A percentile compares a stretch with the other conserved stretches of the same genome.
phyloP scores from a whole-genome alignment of 2,797 vertebrate species.

The Poecilia picta region DNA sequence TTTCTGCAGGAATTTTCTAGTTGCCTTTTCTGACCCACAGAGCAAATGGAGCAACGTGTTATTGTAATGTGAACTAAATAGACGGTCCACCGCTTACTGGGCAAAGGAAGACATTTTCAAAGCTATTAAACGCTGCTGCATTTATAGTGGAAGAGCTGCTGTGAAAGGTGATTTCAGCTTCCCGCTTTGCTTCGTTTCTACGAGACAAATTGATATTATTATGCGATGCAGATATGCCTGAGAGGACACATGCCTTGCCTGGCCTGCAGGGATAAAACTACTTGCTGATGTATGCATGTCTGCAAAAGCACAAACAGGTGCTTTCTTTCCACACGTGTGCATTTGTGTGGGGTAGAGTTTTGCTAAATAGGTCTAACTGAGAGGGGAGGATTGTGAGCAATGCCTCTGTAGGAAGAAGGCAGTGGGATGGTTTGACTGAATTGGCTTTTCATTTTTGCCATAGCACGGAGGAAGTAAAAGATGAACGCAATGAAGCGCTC shows the following conservation, averaged over 20 bases:
- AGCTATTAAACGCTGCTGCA: conserved; percentile 6
- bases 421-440: conserved; percentile 14
- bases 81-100: neutral
- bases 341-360: conserved; percentile 14
- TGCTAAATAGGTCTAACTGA: conserved; percentile 15
- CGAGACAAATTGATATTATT: neutral
- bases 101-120: conserved; percentile 3
- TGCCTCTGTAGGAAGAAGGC: conserved; percentile 27
- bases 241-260: conserved; percentile 3
- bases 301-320: conserved; percentile 34
- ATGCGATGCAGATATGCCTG: conserved; percentile 10
- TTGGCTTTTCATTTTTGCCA: neutral
- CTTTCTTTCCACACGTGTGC: conserved; percentile 3
- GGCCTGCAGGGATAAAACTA: conserved; percentile 19
- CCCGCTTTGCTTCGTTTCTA: neutral
- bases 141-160: neutral
- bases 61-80: neutral
- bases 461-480: conserved; percentile 9
- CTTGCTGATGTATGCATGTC: conserved; percentile 17
- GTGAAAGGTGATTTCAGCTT: conserved; percentile 6
- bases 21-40: neutral
- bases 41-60: neutral
- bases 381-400: conserved; percentile 5
- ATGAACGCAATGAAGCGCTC: conserved; percentile 28
- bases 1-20: too few relatives aligned